Evolutionary conservation across 2,797 vertebrate species (phyloP).

Genomic region (Philypnodon macrostomus): DNA sequence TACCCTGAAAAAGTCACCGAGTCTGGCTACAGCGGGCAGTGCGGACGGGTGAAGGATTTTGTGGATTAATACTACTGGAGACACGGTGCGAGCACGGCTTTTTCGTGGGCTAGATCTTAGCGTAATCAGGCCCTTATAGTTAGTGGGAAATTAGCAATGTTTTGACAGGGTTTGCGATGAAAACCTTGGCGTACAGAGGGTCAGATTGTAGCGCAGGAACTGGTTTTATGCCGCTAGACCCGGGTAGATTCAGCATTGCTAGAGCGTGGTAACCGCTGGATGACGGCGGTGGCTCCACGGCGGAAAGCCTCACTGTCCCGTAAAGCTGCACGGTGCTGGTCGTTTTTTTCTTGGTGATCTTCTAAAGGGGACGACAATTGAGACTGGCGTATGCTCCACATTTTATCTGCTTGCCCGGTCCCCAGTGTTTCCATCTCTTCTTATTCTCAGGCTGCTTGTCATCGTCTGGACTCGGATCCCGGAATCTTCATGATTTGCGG

Average conservation of each 20-base stretch:
- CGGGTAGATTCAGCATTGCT: conserved; percentile 4
- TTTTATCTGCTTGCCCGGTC: conserved; percentile 75
- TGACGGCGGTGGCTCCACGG: conserved; percentile 44
- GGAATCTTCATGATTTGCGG: conserved; percentile 98
- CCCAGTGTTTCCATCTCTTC: conserved; percentile 72
- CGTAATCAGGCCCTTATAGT: conserved; percentile 34
- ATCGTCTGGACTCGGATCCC: conserved; percentile 88
- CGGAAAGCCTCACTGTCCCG: conserved; percentile 56
- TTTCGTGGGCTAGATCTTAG: conserved; percentile 57
- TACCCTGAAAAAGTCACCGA: conserved; percentile 21
- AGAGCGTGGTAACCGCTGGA: conserved; percentile 10
- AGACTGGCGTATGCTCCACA: conserved; percentile 91
- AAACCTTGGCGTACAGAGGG: conserved; percentile 26
- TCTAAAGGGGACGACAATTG: conserved; percentile 56
- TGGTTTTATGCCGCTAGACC: conserved; percentile 13
- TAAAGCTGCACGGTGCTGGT: conserved; percentile 30
- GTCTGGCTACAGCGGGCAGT: conserved; percentile 38
- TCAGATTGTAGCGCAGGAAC: conserved; percentile 25
- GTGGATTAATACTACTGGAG: conserved; percentile 79
- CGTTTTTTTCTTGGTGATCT: conserved; percentile 25
- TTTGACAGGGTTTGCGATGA: conserved; percentile 27
- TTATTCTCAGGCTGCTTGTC: conserved; percentile 83
- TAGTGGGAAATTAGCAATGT: conserved; percentile 16
- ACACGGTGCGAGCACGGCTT: conserved; percentile 54
- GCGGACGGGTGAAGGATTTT: conserved; percentile 75